Base-by-base conservation (phyloP, 2,797 vertebrate species). In the Lates japonicus region DNA sequence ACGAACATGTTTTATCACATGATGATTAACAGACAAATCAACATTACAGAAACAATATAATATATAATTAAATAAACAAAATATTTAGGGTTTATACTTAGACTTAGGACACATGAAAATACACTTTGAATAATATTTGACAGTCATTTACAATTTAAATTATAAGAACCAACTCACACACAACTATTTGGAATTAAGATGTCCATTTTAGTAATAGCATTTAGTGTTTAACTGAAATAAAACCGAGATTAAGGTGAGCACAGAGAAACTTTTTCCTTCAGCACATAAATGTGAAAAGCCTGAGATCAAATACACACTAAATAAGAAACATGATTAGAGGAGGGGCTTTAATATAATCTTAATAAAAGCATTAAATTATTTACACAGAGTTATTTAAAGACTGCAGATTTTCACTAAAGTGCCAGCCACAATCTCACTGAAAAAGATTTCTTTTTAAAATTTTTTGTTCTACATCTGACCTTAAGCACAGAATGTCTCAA, bases 211-310 rank as follows among this genome's bases (percentile, higher is more conserved):
- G n/a, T n/a, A n/a, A n/a, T n/a, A n/a, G n/a, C n/a, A n/a, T n/a
- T n/a, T n/a, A n/a, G n/a, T n/a, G n/a, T n/a, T n/a, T n/a, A n/a
- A n/a, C n/a, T n/a, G n/a, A n/a, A n/a, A n/a, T n/a, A n/a, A n/a
- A n/a, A n/a, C n/a, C n/a, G n/a, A n/a, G n/a, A 68, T 80, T 74
- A 60, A 69, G 42, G 55, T 62, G 39, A 81, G 49, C 35, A 35
- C 41, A 35, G 61, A 57, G 59, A 66, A 76, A 76, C 35, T 25
- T 57, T 66, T 31, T 51, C 57, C 61, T 67, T 41, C 51, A 59
- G 58, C 62, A 60, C 58, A 66, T 60, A 44, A 7, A 55, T 29
- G 33, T 67, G 9, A 44, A 48, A 48, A 22, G n/a, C 20, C n/a
- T n/a, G n/a, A 51, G 51, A 2, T 13, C 2, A 48, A 58, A 16